Conservation (phyloP, 2,113 vertebrate genomes). For the Sorex araneus region DNA sequence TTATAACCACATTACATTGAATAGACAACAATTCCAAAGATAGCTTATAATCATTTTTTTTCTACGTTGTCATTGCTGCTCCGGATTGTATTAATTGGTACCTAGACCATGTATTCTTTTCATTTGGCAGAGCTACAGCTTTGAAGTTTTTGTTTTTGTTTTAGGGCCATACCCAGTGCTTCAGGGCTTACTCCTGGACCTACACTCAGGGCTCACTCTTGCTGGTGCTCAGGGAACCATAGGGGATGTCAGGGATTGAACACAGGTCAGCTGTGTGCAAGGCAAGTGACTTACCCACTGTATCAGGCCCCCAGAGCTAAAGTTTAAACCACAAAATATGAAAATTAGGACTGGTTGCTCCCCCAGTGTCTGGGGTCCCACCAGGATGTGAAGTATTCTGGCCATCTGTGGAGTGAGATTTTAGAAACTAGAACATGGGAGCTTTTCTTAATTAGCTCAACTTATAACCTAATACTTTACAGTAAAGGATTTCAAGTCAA, state of each 20-base stretch:
- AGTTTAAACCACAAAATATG: conserved; percentile 9
- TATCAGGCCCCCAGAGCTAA: too few species aligned
- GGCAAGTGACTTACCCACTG: too few species aligned
- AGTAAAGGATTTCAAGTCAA: neutral
- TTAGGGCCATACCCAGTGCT: too few species aligned
- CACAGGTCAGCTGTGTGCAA: too few species aligned
- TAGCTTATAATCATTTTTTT: conserved; percentile 6
- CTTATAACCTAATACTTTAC: neutral
- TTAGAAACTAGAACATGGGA: neutral
- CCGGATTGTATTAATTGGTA: too few species aligned
- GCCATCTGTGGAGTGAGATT: neutral
- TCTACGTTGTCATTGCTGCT: neutral
- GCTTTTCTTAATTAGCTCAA: neutral
- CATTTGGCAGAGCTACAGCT: neutral
- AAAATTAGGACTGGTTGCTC: neutral
- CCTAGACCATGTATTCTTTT: neutral
- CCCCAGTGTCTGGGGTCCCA: neutral
- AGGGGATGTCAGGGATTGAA: too few species aligned
- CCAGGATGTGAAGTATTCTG: neutral
- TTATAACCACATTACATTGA: neutral
- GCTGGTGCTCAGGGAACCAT: too few species aligned
- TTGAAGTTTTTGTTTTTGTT: too few species aligned
- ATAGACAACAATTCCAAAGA: neutral
- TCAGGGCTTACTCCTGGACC: too few species aligned
- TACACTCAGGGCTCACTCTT: too few species aligned